Conservation (phyloP, 2,888 invertebrate genomes). For the Dryobotodes eremita region DNA sequence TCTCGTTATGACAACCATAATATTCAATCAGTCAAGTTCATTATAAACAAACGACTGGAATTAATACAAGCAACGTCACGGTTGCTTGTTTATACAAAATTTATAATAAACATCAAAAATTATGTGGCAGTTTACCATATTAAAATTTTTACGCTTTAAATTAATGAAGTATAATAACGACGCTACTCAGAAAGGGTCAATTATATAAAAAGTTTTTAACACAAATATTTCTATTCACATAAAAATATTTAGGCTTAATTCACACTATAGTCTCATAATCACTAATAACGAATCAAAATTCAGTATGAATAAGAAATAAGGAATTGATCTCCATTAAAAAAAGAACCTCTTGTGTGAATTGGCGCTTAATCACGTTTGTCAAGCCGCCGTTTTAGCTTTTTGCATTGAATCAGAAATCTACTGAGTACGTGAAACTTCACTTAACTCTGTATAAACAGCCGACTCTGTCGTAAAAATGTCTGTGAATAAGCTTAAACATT, state of each 20-base stretch:
- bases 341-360: slow-evolving; percentile 14
- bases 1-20: slow-evolving; percentile 72
- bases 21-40: slow-evolving; percentile 79
- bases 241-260: neutral
- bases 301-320: neutral
- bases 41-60: slow-evolving; percentile 73
- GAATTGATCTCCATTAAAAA: neutral
- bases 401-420: slow-evolving; percentile 20
- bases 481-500: slow-evolving; percentile 27
- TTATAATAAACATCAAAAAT: slow-evolving; percentile 76
- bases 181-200: slow-evolving; percentile 41
- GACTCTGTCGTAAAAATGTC: slow-evolving; percentile 42
- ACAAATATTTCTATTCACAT: slow-evolving; percentile 36
- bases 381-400: slow-evolving; percentile 14
- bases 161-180: slow-evolving; percentile 65
- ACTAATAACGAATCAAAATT: neutral
- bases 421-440: slow-evolving; percentile 32
- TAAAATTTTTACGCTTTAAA: slow-evolving; percentile 72
- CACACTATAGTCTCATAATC: neutral
- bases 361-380: slow-evolving; percentile 21
- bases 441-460: slow-evolving; percentile 29
- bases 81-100: slow-evolving; percentile 75
- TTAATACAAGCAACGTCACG: slow-evolving; percentile 70
- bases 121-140: slow-evolving; percentile 76
- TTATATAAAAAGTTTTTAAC: slow-evolving; percentile 46